Evolutionary conservation across 2,888 invertebrate genomes (phyloP).

Genomic region (Meandrusa payeni): DNA sequence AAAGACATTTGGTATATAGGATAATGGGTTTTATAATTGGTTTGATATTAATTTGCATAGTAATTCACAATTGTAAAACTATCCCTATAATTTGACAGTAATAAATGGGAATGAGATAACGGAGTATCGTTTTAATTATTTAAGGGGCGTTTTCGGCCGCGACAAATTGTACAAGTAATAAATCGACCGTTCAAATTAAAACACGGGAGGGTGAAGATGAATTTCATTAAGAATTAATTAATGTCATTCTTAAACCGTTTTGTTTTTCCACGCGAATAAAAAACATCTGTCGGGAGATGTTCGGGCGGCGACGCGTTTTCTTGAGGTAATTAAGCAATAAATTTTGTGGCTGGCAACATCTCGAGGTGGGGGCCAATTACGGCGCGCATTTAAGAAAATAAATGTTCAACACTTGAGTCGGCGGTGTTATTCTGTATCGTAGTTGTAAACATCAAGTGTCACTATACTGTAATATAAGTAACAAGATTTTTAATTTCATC

Average conservation of each 20-base stretch:
- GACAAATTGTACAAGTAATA: conserved; percentile 79
- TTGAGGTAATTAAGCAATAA: conserved; percentile 82
- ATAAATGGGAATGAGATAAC: conserved; percentile 73
- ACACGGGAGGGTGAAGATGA: conserved; percentile 78
- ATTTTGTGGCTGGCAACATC: conserved; percentile 75
- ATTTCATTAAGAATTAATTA: conserved; percentile 82
- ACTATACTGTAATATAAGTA: conserved; percentile 5
- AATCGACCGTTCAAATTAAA: conserved; percentile 78
- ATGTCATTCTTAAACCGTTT: conserved; percentile 80
- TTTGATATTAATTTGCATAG: conserved; percentile 1
- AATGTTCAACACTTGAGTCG: conserved; percentile 57
- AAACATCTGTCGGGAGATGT: conserved; percentile 74
- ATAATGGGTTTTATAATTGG: conserved; percentile 28
- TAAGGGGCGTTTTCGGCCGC: conserved; percentile 48
- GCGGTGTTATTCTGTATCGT: conserved; percentile 35
- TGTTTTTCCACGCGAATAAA: conserved; percentile 78
- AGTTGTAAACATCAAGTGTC: conserved; percentile 4
- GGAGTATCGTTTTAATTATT: conserved; percentile 61
- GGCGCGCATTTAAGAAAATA: conserved; percentile 71
- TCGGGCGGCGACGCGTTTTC: conserved; percentile 69
- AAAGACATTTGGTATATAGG: not conserved
- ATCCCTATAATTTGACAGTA: conserved; percentile 57
- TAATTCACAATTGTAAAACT: conserved; percentile 29
- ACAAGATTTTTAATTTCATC: too few species aligned
- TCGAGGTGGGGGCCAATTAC: conserved; percentile 76